phyloP scores from a whole-genome alignment of 2,113 vertebrate species.

The Rissa tridactyla region DNA sequence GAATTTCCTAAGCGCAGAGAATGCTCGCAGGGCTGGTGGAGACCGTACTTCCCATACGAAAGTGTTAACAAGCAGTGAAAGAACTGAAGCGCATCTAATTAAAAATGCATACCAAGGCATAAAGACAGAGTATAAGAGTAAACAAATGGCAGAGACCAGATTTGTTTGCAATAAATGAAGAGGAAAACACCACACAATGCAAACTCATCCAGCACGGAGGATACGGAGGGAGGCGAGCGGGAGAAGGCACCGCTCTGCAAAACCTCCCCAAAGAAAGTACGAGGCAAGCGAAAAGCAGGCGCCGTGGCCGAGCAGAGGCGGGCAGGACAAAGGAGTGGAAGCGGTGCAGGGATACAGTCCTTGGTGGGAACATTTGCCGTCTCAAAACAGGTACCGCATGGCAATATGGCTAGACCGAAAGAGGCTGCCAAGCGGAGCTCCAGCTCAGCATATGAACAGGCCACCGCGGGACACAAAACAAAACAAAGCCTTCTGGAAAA shows the following conservation, averaged over 20 bases:
- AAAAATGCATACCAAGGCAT: slow-evolving; percentile 70
- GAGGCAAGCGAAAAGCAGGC: background rate
- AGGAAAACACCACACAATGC: slow-evolving; percentile 68
- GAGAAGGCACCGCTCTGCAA: background rate
- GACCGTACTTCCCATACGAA: background rate
- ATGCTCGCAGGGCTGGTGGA: background rate
- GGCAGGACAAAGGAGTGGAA: background rate
- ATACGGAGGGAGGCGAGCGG: background rate
- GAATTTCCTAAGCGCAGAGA: background rate
- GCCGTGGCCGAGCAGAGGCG: accelerated
- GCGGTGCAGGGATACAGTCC: accelerated
- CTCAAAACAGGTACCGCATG: background rate
- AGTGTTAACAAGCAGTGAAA: slow-evolving; percentile 63
- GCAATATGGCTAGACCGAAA: background rate
- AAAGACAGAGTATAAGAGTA: slow-evolving; percentile 68
- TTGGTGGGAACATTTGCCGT: background rate
- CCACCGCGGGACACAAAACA: background rate
- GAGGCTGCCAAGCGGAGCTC: background rate
- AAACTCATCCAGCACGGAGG: slow-evolving; percentile 54
- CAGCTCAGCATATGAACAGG: background rate
- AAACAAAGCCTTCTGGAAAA: background rate
- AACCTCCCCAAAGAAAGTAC: background rate
- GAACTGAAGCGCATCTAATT: slow-evolving; percentile 68
- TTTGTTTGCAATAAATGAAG: slow-evolving; percentile 71
- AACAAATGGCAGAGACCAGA: slow-evolving; percentile 71